Conservation (phyloP, 1,140 invertebrate genomes). For the Heliconius hewitsoni region DNA sequence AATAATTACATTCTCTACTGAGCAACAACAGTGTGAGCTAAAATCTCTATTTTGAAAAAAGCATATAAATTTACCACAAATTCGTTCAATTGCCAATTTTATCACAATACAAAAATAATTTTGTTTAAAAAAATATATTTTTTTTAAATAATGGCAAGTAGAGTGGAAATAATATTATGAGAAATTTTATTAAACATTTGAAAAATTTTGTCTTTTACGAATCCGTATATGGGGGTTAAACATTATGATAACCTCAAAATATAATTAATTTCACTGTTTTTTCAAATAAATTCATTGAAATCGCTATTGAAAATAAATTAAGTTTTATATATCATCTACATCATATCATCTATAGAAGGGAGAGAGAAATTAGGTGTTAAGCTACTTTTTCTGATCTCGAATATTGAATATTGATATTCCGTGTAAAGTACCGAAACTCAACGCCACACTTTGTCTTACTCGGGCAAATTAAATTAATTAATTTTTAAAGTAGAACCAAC, state of each 20-base stretch:
- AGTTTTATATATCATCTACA: too few species aligned
- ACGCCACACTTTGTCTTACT: too few species aligned
- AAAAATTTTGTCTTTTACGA: constrained; percentile 20
- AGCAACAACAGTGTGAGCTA: constrained; percentile 5
- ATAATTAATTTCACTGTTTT: neutral
- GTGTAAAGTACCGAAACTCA: too few species aligned
- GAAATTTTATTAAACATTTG: neutral
- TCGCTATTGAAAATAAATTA: neutral
- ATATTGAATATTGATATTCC: too few species aligned
- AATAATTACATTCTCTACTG: neutral
- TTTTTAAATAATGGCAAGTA: constrained; percentile 7
- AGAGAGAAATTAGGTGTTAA: too few species aligned
- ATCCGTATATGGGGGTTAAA: constrained; percentile 12
- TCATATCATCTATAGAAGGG: too few species aligned
- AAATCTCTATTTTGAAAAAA: neutral
- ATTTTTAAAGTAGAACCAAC: too few species aligned
- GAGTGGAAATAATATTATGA: neutral
- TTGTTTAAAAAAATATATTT: neutral
- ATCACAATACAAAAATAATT: constrained; percentile 5
- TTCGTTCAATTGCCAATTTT: neutral
- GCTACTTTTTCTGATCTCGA: too few species aligned
- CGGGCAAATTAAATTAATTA: too few species aligned
- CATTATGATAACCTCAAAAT: constrained; percentile 2
- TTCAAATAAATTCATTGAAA: neutral
- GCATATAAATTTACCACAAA: neutral